Evolutionary conservation across 2,888 invertebrate species (phyloP).

Genomic region (Labia minor): DNA sequence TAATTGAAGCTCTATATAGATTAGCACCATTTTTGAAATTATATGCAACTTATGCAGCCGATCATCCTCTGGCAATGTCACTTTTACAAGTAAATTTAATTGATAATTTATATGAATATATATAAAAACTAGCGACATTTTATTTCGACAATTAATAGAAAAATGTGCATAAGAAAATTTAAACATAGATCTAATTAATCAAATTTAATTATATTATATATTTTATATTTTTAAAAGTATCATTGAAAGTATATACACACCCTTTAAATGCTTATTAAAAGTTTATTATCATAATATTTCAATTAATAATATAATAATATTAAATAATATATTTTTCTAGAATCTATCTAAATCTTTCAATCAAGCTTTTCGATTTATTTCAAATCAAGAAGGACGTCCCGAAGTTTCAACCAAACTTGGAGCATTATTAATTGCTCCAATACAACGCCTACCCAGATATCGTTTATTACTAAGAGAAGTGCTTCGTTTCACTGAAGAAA

Average conservation of each 20-base stretch:
- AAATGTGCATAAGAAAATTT: too few species aligned
- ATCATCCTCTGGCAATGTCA: slow-evolving; percentile 52
- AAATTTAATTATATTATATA: too few species aligned
- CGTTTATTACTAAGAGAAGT: slow-evolving; percentile 59
- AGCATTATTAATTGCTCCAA: slow-evolving; percentile 62
- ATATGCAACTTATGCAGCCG: slow-evolving; percentile 66
- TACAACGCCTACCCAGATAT: slow-evolving; percentile 68
- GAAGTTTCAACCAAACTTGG: slow-evolving; percentile 60
- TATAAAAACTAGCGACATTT: too few species aligned
- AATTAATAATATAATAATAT: too few species aligned
- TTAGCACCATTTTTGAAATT: slow-evolving; percentile 67
- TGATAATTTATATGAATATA: background rate
- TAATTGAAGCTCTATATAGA: slow-evolving; percentile 54
- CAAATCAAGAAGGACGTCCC: slow-evolving; percentile 53
- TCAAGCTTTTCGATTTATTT: slow-evolving; percentile 46
- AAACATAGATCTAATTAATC: too few species aligned
- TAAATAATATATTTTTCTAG: too few species aligned
- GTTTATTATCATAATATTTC: too few species aligned
- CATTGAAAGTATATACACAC: too few species aligned
- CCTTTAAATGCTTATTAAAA: too few species aligned
- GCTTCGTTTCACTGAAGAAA: slow-evolving; percentile 45
- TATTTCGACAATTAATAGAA: background rate
- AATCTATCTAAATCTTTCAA: slow-evolving; percentile 42
- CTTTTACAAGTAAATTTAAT: slow-evolving; percentile 46
- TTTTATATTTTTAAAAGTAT: too few species aligned